Evolutionary conservation across 1,140 invertebrate species (phyloP), one percentile per base, ranked within the genome.

Genomic region (Oedothorax gibbosus): DNA sequence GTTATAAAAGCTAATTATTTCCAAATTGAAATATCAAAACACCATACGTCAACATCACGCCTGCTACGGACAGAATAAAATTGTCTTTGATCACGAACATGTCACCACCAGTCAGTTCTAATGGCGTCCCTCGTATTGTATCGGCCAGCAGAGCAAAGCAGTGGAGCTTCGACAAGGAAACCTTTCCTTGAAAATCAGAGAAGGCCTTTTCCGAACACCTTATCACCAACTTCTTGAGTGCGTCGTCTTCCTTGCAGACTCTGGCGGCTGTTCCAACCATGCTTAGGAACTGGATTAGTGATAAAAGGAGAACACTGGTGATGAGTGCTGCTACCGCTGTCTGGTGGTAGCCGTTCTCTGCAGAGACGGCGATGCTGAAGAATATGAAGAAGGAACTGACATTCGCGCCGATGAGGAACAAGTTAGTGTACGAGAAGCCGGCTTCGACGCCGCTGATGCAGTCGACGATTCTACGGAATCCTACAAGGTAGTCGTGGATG

Each of bases 301-400:
- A 64, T 68, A 53, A n/a, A 54, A 21, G 14, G 18, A 66, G 56
- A 8, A 35, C 20, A 2, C 10, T 51, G 54, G 68, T 21, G 6
- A 79, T 64, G 3, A 20, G 35, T 11, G 20, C 18, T 9, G 56
- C 12, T n/a, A 64, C 35, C n/a, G 18, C 14, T 21, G 5, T 18
- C 0, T 53, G 51, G 0, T 50, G 8, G 7, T 79, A 54, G 5
- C 20, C 7, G 14, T 11, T 11, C 5, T 15, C 10, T 35, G 49
- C 54, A 14, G 9, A 9, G 15, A 64, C 62, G 15, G 53, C 20
- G 11, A 21, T 12, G 18, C 76, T 66, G 15, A 79, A 49, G 7
- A 79, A 14, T 14, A 65, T 18, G 21, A 79, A 79, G 51, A 79
- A 79, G 5, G 51, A 12, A 21, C 64, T 68, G 50, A 79, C n/a